Evolutionary conservation across 2,113 vertebrate genomes (phyloP), one percentile per base, ranked within the genome.

Genomic region (Emydura subglobosa): DNA sequence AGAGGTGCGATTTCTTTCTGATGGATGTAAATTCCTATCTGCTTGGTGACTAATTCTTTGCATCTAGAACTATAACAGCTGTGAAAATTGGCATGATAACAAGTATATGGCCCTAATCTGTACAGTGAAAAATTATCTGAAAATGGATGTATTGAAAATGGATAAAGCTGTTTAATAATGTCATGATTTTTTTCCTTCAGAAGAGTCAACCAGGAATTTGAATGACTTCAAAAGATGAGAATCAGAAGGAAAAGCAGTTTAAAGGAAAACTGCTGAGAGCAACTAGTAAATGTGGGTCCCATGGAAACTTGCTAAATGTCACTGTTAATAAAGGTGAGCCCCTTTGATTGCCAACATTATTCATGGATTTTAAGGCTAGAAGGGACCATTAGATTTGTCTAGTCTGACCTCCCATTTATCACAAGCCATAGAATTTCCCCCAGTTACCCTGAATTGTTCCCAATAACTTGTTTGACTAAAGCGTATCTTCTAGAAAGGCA

Each of bases 101-200:
- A 88, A 84, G 51, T 13, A 11, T 25, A 76, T 47, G 25, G 39
- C 80, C 83, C 87, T 94, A 89, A 59, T 92, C 93, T 83, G 22
- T 6, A 6, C 39, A 57, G 17, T 86, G 84, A 92, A 91, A 89
- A 96, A 93, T 86, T 49, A 1, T 13, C 44, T 24, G 39, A 14
- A 76, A 76, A 76, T 44, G 85, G n/a, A 6, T 39, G 34, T 42
- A 22, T 57, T 93, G 53, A 86, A 87, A 5, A 82, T 59, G 68
- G 51, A 89, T 91, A 87, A 95, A 95, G 95, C 92, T 94, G 78
- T 61, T 88, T 1, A 0, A 4, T 5, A 93, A 89, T 44, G 79
- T 89, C 59, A 83, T 87, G 90, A 49, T 3, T 93, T 94, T 86
- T 94, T 84, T 84, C 89, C 91, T 95, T 25, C 21, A 76, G 85